These are phyloP conservation scores for Apoderus coryli DNA, from an alignment of 2,888 invertebrate genomes.

Conservation along the genomic window DNA sequence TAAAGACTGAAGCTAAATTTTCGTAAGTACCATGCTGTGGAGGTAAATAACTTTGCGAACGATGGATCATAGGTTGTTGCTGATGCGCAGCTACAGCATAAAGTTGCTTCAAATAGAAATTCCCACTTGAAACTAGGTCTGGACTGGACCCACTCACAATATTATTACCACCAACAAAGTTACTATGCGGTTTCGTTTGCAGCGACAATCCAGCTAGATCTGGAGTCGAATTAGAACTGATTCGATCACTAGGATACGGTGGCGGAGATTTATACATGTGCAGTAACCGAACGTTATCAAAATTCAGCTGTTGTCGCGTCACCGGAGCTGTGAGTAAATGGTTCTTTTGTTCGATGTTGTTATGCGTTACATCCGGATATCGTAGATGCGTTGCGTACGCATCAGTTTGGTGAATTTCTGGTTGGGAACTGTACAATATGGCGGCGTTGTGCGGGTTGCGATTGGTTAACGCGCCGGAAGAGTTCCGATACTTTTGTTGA, in stretches of 20 bases:
- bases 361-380: slow-evolving; percentile 54
- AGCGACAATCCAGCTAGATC: slow-evolving; percentile 65
- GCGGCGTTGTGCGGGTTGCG: slow-evolving; percentile 28
- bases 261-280: slow-evolving; percentile 73
- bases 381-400: slow-evolving; percentile 31
- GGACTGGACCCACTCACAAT: slow-evolving; percentile 65
- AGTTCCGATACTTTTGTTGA: slow-evolving; percentile 63
- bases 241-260: slow-evolving; percentile 61
- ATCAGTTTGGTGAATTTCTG: slow-evolving; percentile 50
- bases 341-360: slow-evolving; percentile 29
- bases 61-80: slow-evolving; percentile 26
- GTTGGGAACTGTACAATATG: slow-evolving; percentile 52
- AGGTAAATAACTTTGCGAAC: slow-evolving; percentile 31
- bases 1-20: slow-evolving; percentile 48
- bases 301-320: slow-evolving; percentile 23
- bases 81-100: slow-evolving; percentile 25
- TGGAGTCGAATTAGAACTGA: slow-evolving; percentile 74
- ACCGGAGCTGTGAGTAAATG: slow-evolving; percentile 19
- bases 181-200: slow-evolving; percentile 26
- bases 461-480: slow-evolving; percentile 33
- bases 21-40: slow-evolving; percentile 53
- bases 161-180: slow-evolving; percentile 28
- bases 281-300: slow-evolving; percentile 37
- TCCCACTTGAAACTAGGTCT: slow-evolving; percentile 59
- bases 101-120: slow-evolving; percentile 37